These are phyloP conservation scores for Zaprionus davidi DNA, from an alignment of 1,140 invertebrate genomes.

Conservation along the genomic window DNA sequence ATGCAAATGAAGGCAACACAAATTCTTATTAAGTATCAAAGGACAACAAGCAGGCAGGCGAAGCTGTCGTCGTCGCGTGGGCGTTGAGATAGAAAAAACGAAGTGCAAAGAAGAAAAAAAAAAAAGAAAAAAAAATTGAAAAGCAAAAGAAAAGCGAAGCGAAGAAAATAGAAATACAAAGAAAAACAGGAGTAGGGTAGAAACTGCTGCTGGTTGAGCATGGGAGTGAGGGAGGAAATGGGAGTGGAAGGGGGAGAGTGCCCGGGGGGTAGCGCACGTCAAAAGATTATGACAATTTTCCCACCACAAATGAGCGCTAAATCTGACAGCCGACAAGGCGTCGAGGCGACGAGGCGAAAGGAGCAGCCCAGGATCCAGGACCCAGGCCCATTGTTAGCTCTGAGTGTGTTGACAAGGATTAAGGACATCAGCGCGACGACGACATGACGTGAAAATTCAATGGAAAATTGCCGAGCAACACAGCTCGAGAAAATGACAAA, in stretches of 20 bases:
- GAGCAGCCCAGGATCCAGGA: constrained; percentile 51
- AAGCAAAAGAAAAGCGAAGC: constrained; percentile 15
- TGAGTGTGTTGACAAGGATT: constrained; percentile 71
- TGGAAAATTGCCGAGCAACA: constrained; percentile 53
- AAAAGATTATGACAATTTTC: constrained; percentile 84
- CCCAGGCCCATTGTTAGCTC: constrained; percentile 68
- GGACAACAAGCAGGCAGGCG: constrained; percentile 28
- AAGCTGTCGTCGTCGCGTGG: constrained; percentile 38
- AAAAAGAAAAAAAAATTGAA: constrained; percentile 2
- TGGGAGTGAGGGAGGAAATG: neutral
- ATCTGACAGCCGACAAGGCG: constrained; percentile 62
- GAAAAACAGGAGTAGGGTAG: constrained; percentile 33
- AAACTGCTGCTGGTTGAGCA: constrained; percentile 1
- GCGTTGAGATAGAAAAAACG: constrained; percentile 56
- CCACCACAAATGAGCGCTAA: constrained; percentile 81
- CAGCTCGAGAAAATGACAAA: constrained; percentile 56
- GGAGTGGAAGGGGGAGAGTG: neutral
- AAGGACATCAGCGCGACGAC: constrained; percentile 58
- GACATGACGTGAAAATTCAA: constrained; percentile 32
- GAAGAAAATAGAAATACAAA: constrained; percentile 31
- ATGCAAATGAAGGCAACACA: constrained; percentile 75
- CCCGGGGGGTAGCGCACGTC: constrained; percentile 63
- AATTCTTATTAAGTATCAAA: constrained; percentile 80
- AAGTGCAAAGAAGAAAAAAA: constrained; percentile 10
- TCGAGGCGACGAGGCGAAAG: constrained; percentile 50